Conservation (phyloP, 2,888 invertebrate species). For the Nomada ferruginata region DNA sequence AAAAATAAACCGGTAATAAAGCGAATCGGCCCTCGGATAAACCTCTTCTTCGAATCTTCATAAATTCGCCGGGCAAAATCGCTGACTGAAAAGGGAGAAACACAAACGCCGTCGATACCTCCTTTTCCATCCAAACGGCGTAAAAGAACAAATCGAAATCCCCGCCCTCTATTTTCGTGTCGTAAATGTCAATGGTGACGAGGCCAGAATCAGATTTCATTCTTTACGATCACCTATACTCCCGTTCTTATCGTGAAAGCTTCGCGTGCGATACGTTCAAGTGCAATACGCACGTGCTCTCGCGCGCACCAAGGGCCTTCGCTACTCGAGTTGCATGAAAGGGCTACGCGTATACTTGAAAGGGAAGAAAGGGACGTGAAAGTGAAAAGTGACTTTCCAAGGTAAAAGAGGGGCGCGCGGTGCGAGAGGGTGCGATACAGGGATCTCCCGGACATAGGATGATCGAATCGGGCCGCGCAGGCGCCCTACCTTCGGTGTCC, state of each 20-base stretch:
- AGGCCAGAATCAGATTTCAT: conserved; percentile 57
- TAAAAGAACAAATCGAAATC: conserved; percentile 31
- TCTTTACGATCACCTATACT: conserved; percentile 58
- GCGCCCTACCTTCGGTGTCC: conserved; percentile 69
- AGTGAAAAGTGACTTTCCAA: conserved; percentile 82
- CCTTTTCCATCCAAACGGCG: not conserved
- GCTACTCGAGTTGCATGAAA: conserved; percentile 53
- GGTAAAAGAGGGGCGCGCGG: conserved; percentile 59
- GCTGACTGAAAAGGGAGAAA: not conserved
- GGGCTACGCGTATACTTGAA: conserved; percentile 55
- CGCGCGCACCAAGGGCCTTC: conserved; percentile 45
- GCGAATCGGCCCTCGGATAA: conserved; percentile 1
- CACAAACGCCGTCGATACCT: not conserved
- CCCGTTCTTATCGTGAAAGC: conserved; percentile 61
- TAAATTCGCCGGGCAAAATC: conserved; percentile 13
- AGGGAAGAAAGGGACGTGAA: conserved; percentile 77
- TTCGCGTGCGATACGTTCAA: conserved; percentile 56
- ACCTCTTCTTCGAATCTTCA: not conserved
- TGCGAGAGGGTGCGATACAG: conserved; percentile 38
- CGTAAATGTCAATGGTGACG: conserved; percentile 55
- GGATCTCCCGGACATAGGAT: conserved; percentile 71
- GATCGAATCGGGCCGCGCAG: conserved; percentile 77
- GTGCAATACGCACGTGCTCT: conserved; percentile 59
- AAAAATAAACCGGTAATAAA: conserved; percentile 35
- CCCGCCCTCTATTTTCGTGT: conserved; percentile 17